Base-by-base conservation (phyloP, 2,113 vertebrate species). In the Desmodus rotundus region DNA sequence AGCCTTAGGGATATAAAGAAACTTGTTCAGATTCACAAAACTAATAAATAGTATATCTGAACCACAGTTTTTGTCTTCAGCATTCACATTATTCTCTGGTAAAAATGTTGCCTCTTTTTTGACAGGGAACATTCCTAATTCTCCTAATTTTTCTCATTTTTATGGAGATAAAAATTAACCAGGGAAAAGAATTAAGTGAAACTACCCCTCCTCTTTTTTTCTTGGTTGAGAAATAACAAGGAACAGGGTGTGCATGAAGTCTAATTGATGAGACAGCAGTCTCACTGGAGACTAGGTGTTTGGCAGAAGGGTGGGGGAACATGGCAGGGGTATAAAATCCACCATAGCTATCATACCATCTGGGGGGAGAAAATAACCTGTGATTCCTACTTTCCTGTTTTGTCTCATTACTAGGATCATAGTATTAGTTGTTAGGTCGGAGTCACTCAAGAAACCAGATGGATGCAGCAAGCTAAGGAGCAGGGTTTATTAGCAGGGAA, bases 131-230 rank as follows among this genome's bases (percentile, higher is more conserved):
- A 15, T 94, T 91, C 77, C 72, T 85, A 65, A 56, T 93, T 85
- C 45, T 91, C 47, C 31, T 80, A 83, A 91, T 77, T 85, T 45
- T 96, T 93, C 84, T 58, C 15, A 54, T 24, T 67, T 95, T 82
- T 84, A 47, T 86, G 58, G 76, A 84, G 13, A 70, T 65, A 73
- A 36, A 89, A 94, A 87, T 93, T 93, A 93, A 83, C 54, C 19
- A 86, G 47, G 41, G 45, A 87, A 87, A 58, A 88, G 38, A 93
- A 91, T 41, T 78, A 80, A 92, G 36, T 89, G 50, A 95, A 89
- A 77, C 47, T 84, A 52, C 20, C 1, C 22, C 7, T 1, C 20
- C 9, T 31, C 1, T 26, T 10, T 52, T 58, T 54, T 78, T 58
- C n/a, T 74, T 89, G 20, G 13, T 88, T 89, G 72, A 87, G 41